Percentiles rank a stretch among this genome's conserved stretches.
Evolutionary conservation across 2,797 vertebrate species (phyloP).

Genomic region (Glossophaga mutica): DNA sequence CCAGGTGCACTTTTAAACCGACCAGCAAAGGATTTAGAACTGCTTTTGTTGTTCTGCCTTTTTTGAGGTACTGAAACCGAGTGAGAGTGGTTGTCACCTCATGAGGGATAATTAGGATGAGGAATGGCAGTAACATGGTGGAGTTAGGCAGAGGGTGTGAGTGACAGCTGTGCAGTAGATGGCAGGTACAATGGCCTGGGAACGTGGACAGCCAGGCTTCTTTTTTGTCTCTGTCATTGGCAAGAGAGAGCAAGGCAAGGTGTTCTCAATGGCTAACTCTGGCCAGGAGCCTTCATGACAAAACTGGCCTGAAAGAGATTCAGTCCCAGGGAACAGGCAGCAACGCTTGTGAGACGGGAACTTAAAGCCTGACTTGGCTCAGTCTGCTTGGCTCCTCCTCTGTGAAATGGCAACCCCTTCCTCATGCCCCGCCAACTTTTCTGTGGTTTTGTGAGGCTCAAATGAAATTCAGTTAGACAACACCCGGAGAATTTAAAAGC

Average conservation of each 20-base stretch:
- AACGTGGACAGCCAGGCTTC: background rate
- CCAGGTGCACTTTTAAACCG: background rate
- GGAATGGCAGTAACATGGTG: background rate
- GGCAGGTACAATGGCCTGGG: background rate
- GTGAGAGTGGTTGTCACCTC: background rate
- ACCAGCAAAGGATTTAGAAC: background rate
- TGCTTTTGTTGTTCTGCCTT: background rate
- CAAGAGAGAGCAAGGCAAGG: background rate
- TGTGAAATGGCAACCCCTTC: background rate
- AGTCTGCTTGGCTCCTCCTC: background rate
- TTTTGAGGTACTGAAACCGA: background rate
- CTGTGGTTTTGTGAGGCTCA: background rate
- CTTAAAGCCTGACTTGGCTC: background rate
- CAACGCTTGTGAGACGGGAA: accelerated
- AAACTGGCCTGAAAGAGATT: background rate
- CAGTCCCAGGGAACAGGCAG: background rate
- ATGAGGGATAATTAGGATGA: background rate
- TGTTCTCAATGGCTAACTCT: too few relatives aligned
- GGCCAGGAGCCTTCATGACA: background rate
- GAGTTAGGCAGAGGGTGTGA: background rate
- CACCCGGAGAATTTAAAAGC: background rate
- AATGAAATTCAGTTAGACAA: background rate
- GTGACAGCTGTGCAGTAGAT: accelerated
- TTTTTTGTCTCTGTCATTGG: background rate
- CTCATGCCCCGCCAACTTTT: background rate